These are phyloP conservation scores for Acrocyrtus sp. DNA, from an alignment of 2,888 invertebrate species.

Conservation along the genomic window DNA sequence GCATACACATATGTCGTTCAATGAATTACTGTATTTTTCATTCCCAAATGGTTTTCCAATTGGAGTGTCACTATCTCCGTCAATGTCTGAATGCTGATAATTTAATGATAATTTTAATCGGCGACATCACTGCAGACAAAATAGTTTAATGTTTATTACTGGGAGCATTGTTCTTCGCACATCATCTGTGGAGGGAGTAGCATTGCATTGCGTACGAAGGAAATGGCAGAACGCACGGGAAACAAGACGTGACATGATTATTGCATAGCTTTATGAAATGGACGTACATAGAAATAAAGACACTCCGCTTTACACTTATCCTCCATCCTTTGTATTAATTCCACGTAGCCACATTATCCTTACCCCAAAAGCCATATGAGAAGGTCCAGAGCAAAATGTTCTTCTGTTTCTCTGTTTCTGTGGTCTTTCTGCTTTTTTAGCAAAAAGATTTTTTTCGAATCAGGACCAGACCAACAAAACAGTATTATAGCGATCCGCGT, in stretches of 20 bases:
- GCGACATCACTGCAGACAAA: no score
- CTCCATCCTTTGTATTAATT: neutral
- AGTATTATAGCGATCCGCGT: constrained; percentile 10
- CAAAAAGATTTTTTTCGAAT: constrained; percentile 31
- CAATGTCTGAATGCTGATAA: no score
- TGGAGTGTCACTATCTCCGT: neutral
- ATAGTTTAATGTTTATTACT: no score
- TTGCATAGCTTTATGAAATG: no score
- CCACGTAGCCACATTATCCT: no score
- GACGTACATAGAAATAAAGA: neutral
- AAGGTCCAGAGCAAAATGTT: constrained; percentile 20
- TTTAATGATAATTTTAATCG: no score
- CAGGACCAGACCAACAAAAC: constrained; percentile 16
- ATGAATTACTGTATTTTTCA: neutral
- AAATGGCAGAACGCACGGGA: neutral
- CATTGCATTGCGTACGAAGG: neutral
- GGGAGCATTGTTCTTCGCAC: neutral
- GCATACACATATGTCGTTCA: neutral
- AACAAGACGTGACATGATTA: neutral
- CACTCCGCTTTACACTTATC: neutral
- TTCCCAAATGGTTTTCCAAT: neutral
- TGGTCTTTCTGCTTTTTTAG: constrained; percentile 32
- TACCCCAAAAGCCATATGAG: neutral
- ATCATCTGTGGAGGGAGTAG: neutral
- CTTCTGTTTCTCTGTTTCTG: constrained; percentile 40